Conservation (phyloP, 2,797 vertebrate species). For the Pipistrellus pipistrellus region DNA sequence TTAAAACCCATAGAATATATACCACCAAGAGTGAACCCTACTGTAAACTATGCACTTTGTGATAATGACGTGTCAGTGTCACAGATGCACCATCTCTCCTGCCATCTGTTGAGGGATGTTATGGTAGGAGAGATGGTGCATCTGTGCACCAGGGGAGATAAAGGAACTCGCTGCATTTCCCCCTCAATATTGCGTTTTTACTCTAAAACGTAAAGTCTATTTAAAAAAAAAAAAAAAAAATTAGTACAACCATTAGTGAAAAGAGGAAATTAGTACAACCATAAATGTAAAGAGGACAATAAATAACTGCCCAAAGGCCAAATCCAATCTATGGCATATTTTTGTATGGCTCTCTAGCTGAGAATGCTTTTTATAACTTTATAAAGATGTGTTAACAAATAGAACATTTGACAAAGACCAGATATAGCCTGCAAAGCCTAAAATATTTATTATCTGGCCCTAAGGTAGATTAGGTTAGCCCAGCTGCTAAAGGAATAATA, state of each 20-base stretch:
- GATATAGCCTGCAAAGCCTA: neutral
- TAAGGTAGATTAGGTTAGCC: neutral
- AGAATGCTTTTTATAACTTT: neutral
- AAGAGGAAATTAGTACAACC: neutral
- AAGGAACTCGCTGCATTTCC: neutral
- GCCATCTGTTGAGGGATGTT: neutral
- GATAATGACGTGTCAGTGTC: neutral
- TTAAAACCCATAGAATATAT: neutral
- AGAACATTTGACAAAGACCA: neutral
- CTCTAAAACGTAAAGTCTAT: neutral
- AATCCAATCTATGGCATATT: neutral
- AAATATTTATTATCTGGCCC: neutral
- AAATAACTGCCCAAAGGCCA: neutral
- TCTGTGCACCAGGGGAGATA: neutral
- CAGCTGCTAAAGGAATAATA: neutral
- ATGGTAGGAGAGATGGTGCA: neutral
- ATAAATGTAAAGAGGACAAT: neutral
- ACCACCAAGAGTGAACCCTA: neutral
- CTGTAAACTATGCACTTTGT: neutral
- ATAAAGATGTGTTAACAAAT: neutral
- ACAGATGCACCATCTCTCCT: too few relatives aligned
- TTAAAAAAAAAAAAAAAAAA: neutral
- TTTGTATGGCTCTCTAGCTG: neutral
- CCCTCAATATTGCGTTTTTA: neutral
- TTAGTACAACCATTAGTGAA: neutral